These are phyloP conservation scores for Arrhopalites spinosus DNA, from an alignment of 2,888 invertebrate genomes.

Conservation along the genomic window DNA sequence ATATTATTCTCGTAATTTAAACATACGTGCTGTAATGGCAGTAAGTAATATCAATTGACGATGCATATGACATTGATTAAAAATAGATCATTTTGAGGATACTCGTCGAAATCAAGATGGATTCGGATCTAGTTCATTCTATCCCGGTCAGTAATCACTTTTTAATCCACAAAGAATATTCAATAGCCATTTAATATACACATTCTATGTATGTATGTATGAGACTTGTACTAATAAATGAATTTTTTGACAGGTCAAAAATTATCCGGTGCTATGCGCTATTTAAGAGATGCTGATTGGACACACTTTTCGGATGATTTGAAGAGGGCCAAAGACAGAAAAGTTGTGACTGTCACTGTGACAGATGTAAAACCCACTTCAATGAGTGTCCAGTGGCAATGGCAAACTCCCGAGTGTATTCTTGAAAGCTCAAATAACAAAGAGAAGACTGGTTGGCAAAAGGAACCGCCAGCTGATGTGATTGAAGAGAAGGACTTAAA, in stretches of 20 bases:
- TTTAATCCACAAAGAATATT: no score
- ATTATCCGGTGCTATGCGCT: slow-evolving; percentile 70
- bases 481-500: slow-evolving; percentile 78
- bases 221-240: no score
- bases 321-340: slow-evolving; percentile 61
- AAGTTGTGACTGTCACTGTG: slow-evolving; percentile 71
- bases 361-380: slow-evolving; percentile 80
- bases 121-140: slow-evolving; percentile 62
- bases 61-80: not conserved
- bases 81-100: slow-evolving; percentile 54
- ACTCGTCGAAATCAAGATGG: slow-evolving; percentile 58
- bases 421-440: slow-evolving; percentile 43
- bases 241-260: no score
- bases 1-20: not conserved
- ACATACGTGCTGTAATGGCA: not conserved
- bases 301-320: slow-evolving; percentile 75
- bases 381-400: slow-evolving; percentile 87
- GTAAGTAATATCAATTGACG: not conserved
- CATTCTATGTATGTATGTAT: no score
- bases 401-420: slow-evolving; percentile 61
- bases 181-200: no score
- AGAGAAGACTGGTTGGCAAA: slow-evolving; percentile 38
- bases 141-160: no score
- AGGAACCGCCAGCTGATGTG: slow-evolving; percentile 69
- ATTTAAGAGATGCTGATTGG: slow-evolving; percentile 78